Base-by-base conservation (phyloP, 2,797 vertebrate species). In the Channallabes apus region DNA sequence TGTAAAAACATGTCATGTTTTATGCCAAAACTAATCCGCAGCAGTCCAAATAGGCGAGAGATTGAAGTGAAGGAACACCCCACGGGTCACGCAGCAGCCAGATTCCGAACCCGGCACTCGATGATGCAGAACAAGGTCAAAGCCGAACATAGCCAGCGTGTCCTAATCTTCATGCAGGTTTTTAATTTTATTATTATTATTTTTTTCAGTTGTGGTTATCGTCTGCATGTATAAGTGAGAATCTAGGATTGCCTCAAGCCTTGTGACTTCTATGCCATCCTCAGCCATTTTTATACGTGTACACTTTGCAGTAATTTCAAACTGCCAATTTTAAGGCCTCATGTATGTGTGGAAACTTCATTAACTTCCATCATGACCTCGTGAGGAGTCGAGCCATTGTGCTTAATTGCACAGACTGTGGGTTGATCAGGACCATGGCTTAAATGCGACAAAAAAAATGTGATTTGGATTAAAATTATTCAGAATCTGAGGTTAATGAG, bases 21-120 rank as follows among this genome's bases (percentile, higher is more conserved):
- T 78, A 85, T 84, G 85, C 84, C 81, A 83, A 80, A 87, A 83
- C 88, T 83, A 86, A 89, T 88, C 86, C 84, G 80, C 85, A 68
- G 71, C 83, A 82, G 86, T 84, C 79, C 83, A 89, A 89, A 88
- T 80, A 88, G 67, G 72, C 7, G 24, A 81, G 69, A 67, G 77
- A 59, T 68, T 61, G 82, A 80, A 89, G 84, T 81, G 76, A 87
- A 84, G 61, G 20, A 58, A 62, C 58, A 54, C 64, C 83, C 65
- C 71, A 81, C 59, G 54, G 86, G 81, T 83, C 61, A 64, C 29
- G 12, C 64, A 61, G 24, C 65, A 61, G 27, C 71, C 38, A 73
- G 75, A 65, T 86, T 80, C 73, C 59, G 54, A 68, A 78, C 73
- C 56, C 69, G 54, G 80, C 71, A 76, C 80, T 86, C 65, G 80